Conservation (phyloP, 30 jellyfish, hydroid and myxozoan species). For the Turritopsis dohrnii region DNA sequence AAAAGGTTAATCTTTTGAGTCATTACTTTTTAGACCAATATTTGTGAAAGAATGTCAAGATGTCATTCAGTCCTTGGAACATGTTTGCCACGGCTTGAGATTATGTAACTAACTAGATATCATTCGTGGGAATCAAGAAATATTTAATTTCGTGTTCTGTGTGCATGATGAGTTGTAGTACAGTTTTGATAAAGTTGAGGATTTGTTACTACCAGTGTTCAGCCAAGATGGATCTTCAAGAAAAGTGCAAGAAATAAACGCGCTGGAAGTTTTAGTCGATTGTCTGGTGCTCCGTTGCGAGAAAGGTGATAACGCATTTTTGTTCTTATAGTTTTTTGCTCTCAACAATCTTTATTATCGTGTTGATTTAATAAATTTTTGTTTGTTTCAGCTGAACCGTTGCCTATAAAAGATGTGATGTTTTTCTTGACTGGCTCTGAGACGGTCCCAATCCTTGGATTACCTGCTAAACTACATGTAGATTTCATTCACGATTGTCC, state of each 20-base stretch:
- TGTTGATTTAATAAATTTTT: neutral
- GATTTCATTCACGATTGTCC: constrained; percentile 27
- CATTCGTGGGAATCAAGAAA: neutral
- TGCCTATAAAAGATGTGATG: constrained; percentile 16
- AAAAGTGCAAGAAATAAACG: constrained; percentile 1
- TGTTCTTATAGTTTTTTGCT: neutral
- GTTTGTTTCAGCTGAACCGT: neutral
- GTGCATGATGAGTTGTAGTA: neutral
- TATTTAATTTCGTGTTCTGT: neutral
- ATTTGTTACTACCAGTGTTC: constrained; percentile 3
- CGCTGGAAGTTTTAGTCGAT: constrained; percentile 21
- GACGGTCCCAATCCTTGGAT: constrained; percentile 46
- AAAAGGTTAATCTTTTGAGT: neutral
- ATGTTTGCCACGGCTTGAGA: neutral
- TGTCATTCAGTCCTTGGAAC: neutral
- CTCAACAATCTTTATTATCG: neutral
- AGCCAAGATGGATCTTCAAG: constrained; percentile 12
- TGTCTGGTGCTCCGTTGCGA: neutral
- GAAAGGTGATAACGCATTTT: neutral
- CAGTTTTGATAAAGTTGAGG: constrained; percentile 10
- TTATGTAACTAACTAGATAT: neutral
- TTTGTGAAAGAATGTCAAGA: neutral
- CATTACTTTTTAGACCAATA: constrained; percentile 16
- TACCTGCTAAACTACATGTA: neutral
- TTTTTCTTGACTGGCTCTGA: constrained; percentile 25